phyloP scores from a whole-genome alignment of 2,888 invertebrate species.

The Drosophila infuscata region DNA sequence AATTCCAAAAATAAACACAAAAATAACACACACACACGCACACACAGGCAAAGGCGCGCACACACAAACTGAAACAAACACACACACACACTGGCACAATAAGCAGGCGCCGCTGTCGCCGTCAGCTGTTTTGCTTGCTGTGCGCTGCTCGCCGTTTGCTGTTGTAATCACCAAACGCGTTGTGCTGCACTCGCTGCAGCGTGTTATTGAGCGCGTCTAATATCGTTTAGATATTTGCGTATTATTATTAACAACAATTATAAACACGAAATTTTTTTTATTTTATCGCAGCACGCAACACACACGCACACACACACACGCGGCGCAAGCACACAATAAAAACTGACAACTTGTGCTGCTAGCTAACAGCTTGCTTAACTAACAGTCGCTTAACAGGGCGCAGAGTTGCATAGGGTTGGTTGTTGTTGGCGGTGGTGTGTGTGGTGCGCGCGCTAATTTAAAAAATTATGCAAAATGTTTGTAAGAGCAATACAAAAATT shows the following conservation, averaged over 20 bases:
- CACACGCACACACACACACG: conserved; percentile 60
- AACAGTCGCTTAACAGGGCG: conserved; percentile 47
- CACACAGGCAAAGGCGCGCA: conserved; percentile 37
- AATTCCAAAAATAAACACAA: conserved; percentile 80
- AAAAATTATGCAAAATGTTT: conserved; percentile 35
- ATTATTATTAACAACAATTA: conserved; percentile 38
- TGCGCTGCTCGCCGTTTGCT: conserved; percentile 32
- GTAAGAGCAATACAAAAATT: conserved; percentile 20
- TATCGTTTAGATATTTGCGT: conserved; percentile 14
- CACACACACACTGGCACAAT: conserved; percentile 29
- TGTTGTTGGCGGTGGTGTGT: conserved; percentile 2
- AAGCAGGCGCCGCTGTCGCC: conserved; percentile 33
- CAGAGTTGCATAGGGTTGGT: conserved; percentile 47
- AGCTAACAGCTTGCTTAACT: conserved; percentile 46
- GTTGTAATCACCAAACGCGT: conserved; percentile 17
- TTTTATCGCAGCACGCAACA: conserved; percentile 49
- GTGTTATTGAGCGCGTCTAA: background rate
- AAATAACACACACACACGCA: conserved; percentile 62
- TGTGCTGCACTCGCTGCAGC: conserved; percentile 36
- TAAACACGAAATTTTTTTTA: conserved; percentile 28
- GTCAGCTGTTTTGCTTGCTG: conserved; percentile 57
- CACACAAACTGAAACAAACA: conserved; percentile 16
- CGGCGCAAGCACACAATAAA: conserved; percentile 59
- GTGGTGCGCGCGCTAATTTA: conserved; percentile 42
- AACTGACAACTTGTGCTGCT: conserved; percentile 65